Evolutionary conservation across 2,113 vertebrate genomes (phyloP), one percentile per base, ranked within the genome.

Genomic region (Coturnix japonica): DNA sequence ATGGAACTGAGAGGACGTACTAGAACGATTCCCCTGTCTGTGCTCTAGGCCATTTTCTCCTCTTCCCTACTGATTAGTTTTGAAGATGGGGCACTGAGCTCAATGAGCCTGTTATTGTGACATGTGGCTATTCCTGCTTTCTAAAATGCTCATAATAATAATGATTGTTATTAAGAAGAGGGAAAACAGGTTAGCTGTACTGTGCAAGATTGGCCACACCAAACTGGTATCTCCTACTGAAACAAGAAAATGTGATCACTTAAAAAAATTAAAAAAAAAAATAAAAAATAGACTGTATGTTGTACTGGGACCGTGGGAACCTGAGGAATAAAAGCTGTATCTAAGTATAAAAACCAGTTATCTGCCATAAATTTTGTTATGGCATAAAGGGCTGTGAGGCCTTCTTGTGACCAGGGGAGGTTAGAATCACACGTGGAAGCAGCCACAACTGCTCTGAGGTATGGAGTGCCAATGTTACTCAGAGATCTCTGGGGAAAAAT

Each of bases 351-450:
- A 15, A 76, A 30, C 19, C 28, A n/a, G 6, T 60, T 51, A 23
- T 35, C 10, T 12, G 44, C 33, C 60, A 61, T 73, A 56, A 66
- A 21, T 83, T 65, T 44, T 60, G 6, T 53, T 60, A 9, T 54
- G 70, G 63, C 21, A 18, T 13, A 14, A 31, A 56, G 7, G 57
- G 56, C 54, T 57, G 41, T 43, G 16, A 19, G 25, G 46, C 30
- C 39, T 64, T 74, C 21, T 30, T 0, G 0, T 49, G 63, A 30
- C 30, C 63, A 69, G 56, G 56, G 44, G 31, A 26, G 26, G 11
- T 43, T 13, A 41, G 25, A 33, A 15, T 54, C 11, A 0, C 1
- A 1, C 7, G 66, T 5, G 2, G 59, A 44, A 21, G 60, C 21
- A 19, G 35, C 23, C 22, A 19, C 2, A 25, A 0, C 35, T 25